These are phyloP conservation scores for Chionodraco myersi DNA, from an alignment of 2,113 vertebrate genomes.

Conservation along the genomic window DNA sequence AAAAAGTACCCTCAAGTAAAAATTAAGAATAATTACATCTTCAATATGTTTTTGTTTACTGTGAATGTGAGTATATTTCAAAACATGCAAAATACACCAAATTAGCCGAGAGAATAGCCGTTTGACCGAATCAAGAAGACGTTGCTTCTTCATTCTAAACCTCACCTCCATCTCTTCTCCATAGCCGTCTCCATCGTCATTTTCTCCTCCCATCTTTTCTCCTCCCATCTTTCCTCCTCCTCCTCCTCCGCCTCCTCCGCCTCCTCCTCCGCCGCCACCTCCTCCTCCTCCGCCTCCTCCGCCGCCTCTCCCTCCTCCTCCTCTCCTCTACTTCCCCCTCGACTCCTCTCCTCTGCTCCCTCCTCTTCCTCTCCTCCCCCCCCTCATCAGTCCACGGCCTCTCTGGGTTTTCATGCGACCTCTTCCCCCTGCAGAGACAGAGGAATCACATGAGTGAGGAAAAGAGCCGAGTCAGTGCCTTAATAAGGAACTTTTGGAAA, in stretches of 20 bases:
- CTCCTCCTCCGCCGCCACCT: slow-evolving; percentile 82
- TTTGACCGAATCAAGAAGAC: slow-evolving; percentile 7
- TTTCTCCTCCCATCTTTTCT: slow-evolving; percentile 83
- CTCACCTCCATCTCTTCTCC: slow-evolving; percentile 83
- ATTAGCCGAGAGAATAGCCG: background rate
- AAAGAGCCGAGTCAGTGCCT: background rate
- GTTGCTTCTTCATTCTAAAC: background rate
- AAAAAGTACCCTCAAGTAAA: background rate
- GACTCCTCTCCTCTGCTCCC: slow-evolving; percentile 78
- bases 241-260: slow-evolving; percentile 77
- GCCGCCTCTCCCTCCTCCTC: slow-evolving; percentile 58
- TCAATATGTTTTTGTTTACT: background rate
- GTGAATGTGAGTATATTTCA: background rate
- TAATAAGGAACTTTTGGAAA: slow-evolving; percentile 7
- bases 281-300: slow-evolving; percentile 83
- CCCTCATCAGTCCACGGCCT: slow-evolving; percentile 87
- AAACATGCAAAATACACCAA: background rate
- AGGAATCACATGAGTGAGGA: background rate
- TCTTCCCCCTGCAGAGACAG: slow-evolving; percentile 81
- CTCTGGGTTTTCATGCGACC: slow-evolving; percentile 88
- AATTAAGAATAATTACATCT: background rate
- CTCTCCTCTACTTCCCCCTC: slow-evolving; percentile 28
- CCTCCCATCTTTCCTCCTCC: slow-evolving; percentile 81
- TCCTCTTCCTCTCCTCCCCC: slow-evolving; percentile 86
- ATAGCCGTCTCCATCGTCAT: slow-evolving; percentile 86